Conservation (phyloP, 2,113 vertebrate species). For the Tenebrosternarchus preto region DNA sequence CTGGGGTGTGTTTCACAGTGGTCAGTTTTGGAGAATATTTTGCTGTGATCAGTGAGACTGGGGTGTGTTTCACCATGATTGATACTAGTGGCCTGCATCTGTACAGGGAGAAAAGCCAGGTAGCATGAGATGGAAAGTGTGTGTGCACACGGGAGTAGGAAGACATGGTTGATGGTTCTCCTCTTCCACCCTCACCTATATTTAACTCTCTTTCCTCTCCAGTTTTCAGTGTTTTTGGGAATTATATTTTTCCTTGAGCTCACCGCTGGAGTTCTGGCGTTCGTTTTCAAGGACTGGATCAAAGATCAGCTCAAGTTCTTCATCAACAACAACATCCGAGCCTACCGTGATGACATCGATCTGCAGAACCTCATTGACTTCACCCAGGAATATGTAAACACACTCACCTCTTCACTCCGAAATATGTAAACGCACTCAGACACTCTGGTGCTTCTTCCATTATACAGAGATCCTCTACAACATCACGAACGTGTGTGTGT, state of each 20-base stretch:
- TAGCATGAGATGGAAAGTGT: no score
- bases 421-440: no score
- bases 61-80: no score
- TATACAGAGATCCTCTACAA: no score
- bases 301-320: constrained; percentile 99
- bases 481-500: constrained; percentile 33
- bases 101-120: not conserved
- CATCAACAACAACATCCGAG: constrained; percentile 98
- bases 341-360: constrained; percentile 96
- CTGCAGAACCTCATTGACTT: constrained; percentile 99
- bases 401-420: not conserved
- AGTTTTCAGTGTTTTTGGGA: constrained; percentile 98
- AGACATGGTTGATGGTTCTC: no score
- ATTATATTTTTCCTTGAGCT: constrained; percentile 99
- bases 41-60: no score
- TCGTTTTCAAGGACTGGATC: constrained; percentile 99
- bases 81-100: no score
- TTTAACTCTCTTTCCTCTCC: constrained; percentile 53
- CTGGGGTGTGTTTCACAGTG: no score
- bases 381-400: constrained; percentile 96
- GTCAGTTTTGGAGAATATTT: no score
- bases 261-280: constrained; percentile 93
- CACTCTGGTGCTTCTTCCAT: no score
- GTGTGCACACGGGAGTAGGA: no score
- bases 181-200: constrained; percentile 32